phyloP scores from a whole-genome alignment of 2,888 invertebrate genomes.

The Hybos culiciformis region DNA sequence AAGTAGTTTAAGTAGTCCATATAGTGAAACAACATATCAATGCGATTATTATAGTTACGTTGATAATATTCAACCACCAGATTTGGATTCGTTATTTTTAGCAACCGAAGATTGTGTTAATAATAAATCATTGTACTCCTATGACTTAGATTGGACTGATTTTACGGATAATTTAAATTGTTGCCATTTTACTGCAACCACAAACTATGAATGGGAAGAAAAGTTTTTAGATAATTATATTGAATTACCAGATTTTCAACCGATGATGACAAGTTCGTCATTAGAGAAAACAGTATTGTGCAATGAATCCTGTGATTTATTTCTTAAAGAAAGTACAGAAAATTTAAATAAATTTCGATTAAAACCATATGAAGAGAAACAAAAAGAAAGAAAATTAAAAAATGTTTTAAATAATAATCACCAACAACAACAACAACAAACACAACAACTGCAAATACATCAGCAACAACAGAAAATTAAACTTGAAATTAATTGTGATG shows the following conservation, averaged over 20 bases:
- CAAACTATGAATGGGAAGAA: conserved; percentile 28
- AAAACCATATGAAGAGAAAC: neutral
- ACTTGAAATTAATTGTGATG: neutral
- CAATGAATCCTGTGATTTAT: conserved; percentile 41
- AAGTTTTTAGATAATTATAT: conserved; percentile 29
- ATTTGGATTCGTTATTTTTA: neutral
- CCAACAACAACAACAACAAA: neutral
- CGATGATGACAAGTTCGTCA: conserved; percentile 25
- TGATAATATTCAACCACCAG: conserved; percentile 6
- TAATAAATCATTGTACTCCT: neutral
- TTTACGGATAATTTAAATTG: conserved; percentile 3
- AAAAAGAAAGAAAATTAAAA: no score
- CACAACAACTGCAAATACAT: neutral
- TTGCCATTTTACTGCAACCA: conserved; percentile 8
- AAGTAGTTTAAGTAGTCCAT: conserved; percentile 5
- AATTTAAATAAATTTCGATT: conserved; percentile 22
- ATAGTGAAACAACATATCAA: conserved; percentile 9
- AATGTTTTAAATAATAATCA: neutral
- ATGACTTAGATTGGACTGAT: neutral
- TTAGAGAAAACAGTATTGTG: conserved; percentile 44
- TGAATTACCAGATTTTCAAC: conserved; percentile 30
- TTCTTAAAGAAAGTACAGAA: conserved; percentile 37
- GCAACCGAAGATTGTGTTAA: neutral
- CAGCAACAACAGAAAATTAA: no score
- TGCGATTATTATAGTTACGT: conserved; percentile 14